Evolutionary conservation across 2,113 vertebrate species (phyloP), one percentile per base, ranked within the genome.

Genomic region (Excalfactoria chinensis): DNA sequence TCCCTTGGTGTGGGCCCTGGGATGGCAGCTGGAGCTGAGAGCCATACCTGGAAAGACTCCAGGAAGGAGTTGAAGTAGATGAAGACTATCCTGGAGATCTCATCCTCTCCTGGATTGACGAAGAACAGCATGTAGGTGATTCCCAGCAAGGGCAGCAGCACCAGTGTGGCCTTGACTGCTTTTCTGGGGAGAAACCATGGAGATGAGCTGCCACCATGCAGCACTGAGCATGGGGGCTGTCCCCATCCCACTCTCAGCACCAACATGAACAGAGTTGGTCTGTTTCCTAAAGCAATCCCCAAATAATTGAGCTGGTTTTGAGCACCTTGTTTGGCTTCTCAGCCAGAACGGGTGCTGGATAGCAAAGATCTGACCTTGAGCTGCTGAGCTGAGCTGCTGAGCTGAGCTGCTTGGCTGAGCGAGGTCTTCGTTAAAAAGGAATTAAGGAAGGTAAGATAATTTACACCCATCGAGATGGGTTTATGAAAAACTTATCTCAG

Each of bases 121-220:
- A 99, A 99, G 97, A 99, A 99, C 83, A 99, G 97, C 99, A 99
- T 99, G 92, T 99, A 99, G 55, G 99, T 99, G 97, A 99, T 99
- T 44, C 99, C 99, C 93, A 99, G 97, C n/a, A 99, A 98, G 17
- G 99, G 99, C 51, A 99, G 98, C 35, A 99, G 98, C 15, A 99
- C 99, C 94, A 99, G 98, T 0, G 99, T 99, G 40, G 99, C 99
- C 93, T 99, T 99, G 95, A 99, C 99, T 8, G 99, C 99, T 98
- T 99, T 99, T 96, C 99, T 99, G 91, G 60, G 53, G 44, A 60
- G 44, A 35, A 86, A 87, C 11, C 12, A 51, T 0, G 4, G 35
- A 86, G 26, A 28, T 41, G 48, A 94, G 79, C 18, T 85, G 93
- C 86, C 74, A 43, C n/a, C n/a, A 16, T 1, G 7, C 34, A 53